A percentile compares a stretch with the other conserved stretches of the same genome.
phyloP scores from a whole-genome alignment of 2,113 vertebrate species.

The Strix uralensis region DNA sequence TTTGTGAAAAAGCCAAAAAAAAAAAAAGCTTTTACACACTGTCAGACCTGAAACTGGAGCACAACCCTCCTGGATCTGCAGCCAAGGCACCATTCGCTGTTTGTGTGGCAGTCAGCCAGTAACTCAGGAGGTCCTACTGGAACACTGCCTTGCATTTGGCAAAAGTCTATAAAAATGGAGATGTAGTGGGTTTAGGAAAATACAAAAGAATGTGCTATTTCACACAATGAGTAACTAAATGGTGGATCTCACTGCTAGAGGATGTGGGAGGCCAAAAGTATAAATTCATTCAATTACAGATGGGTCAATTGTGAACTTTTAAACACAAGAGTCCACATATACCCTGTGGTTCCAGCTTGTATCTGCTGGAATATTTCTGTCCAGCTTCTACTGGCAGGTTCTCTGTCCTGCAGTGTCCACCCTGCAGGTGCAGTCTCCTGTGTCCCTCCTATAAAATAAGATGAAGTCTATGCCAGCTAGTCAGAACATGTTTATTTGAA shows the following conservation, averaged over 20 bases:
- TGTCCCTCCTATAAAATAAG: neutral
- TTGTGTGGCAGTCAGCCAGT: conserved; percentile 14
- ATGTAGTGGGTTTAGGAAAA: conserved; percentile 18
- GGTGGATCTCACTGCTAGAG: neutral
- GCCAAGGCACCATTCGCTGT: conserved; percentile 8
- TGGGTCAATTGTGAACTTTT: neutral
- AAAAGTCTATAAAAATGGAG: conserved; percentile 41
- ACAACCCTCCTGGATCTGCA: neutral
- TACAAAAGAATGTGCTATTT: conserved; percentile 24
- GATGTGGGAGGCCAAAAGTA: conserved; percentile 13
- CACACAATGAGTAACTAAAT: neutral
- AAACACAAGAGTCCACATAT: neutral
- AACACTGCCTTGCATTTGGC: conserved; percentile 22
- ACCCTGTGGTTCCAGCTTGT: neutral
- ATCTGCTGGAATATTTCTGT: neutral
- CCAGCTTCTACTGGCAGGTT: neutral
- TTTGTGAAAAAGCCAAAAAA: neutral
- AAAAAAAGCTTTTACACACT: neutral
- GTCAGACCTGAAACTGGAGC: conserved; percentile 2
- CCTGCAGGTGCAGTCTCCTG: neutral
- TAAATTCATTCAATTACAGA: neutral
- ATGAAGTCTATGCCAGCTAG: neutral
- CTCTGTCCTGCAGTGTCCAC: neutral
- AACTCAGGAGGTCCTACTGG: conserved; percentile 51
- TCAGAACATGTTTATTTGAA: neutral